Evolutionary conservation across 2,888 invertebrate species (phyloP).

Genomic region (Lomographa bimaculata): DNA sequence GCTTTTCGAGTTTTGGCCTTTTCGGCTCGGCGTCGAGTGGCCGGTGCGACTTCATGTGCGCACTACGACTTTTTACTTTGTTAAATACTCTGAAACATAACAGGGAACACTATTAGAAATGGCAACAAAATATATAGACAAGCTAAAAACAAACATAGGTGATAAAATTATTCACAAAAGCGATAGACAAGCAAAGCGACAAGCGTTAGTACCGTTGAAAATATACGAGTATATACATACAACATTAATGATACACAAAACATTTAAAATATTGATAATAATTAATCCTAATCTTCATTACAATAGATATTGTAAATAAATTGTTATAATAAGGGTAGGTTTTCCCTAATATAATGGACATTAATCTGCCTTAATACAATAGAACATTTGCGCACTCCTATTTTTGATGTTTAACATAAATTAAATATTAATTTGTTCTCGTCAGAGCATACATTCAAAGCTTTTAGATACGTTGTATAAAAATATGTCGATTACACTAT

Average conservation of each 20-base stretch:
- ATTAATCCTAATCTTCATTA: constrained; percentile 57
- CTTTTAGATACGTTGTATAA: too few species aligned
- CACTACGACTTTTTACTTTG: constrained; percentile 99
- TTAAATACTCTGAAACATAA: constrained; percentile 94
- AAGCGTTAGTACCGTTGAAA: constrained; percentile 60
- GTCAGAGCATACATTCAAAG: constrained; percentile 38
- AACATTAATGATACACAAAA: constrained; percentile 61
- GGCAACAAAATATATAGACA: constrained; percentile 59
- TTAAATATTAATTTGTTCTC: constrained; percentile 39
- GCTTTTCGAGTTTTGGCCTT: constrained; percentile 85
- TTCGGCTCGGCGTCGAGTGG: constrained; percentile 92
- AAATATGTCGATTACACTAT: not conserved
- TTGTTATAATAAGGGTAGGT: constrained; percentile 40
- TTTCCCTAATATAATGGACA: constrained; percentile 59
- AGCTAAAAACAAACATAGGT: constrained; percentile 46
- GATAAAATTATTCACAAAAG: constrained; percentile 44
- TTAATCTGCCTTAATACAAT: constrained; percentile 57
- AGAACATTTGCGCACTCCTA: constrained; percentile 50
- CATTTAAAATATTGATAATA: constrained; percentile 49
- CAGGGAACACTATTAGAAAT: constrained; percentile 73
- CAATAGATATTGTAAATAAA: constrained; percentile 63
- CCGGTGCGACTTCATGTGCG: constrained; percentile 99
- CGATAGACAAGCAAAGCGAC: constrained; percentile 59
- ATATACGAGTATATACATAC: constrained; percentile 63
- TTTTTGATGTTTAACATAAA: constrained; percentile 50